Evolutionary conservation across 2,888 invertebrate species (phyloP), one percentile per base, ranked within the genome.

Genomic region (Dryobota labecula): DNA sequence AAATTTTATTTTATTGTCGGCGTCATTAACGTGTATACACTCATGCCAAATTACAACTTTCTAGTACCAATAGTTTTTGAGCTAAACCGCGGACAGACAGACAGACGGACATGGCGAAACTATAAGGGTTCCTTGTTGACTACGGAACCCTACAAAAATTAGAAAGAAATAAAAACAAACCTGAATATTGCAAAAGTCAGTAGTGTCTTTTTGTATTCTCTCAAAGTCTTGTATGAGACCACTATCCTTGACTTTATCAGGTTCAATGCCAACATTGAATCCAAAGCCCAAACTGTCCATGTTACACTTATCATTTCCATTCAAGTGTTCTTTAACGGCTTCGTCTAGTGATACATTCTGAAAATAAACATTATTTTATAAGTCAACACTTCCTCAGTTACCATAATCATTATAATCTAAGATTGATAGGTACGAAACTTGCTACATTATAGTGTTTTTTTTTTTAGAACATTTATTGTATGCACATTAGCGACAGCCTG

Each of bases 121-220:
- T n/a, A n/a, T n/a, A n/a, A n/a, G n/a, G n/a, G n/a, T n/a, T n/a
- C n/a, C n/a, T n/a, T n/a, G n/a, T n/a, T n/a, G n/a, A n/a, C n/a
- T n/a, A n/a, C n/a, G n/a, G n/a, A n/a, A n/a, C n/a, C n/a, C n/a
- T n/a, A n/a, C n/a, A n/a, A n/a, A n/a, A n/a, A n/a, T n/a, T n/a
- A n/a, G n/a, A 41, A 18, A 36, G 6, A 47, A 56, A 47, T 15
- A 57, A 36, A 65, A 36, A 53, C 8, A 62, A 58, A 94, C 95
- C 94, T 96, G 94, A 90, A 94, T 94, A 87, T 96, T 93, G 89
- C 95, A 96, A 90, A 95, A 96, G 89, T 95, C 96, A 87, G 94
- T 96, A 41, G 96, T 96, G 84, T 97, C 97, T 88, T 97, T 97
- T 82, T 97, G 97, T 91, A 97, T 97, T 85, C 97, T 96, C 87